Percentiles rank a stretch among this genome's conserved stretches.
These are phyloP conservation scores for Drosophila ironensis DNA, from an alignment of 1,140 invertebrate species.

Conservation along the genomic window DNA sequence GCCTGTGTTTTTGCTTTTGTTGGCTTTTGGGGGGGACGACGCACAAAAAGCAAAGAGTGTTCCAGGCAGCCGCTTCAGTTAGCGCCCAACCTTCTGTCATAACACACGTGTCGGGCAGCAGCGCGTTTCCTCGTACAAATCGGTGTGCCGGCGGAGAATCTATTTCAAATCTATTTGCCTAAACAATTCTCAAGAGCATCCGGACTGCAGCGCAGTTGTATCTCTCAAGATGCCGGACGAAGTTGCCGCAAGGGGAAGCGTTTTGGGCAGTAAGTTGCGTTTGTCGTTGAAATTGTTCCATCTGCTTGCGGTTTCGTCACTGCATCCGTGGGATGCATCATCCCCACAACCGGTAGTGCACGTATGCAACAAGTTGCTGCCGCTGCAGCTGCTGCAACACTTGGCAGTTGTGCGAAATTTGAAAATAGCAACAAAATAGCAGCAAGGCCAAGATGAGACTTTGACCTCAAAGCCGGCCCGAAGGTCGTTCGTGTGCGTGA, in stretches of 20 bases:
- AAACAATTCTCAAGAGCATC: conserved; percentile 34
- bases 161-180: conserved; percentile 10
- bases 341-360: background rate
- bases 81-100: conserved; percentile 54
- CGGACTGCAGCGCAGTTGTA: conserved; percentile 1
- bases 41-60: conserved; percentile 50
- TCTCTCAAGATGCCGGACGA: conserved; percentile 63
- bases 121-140: too few species aligned
- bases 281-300: background rate
- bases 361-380: conserved; percentile 66
- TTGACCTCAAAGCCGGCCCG: conserved; percentile 62
- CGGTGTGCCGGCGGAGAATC: conserved; percentile 1
- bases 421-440: background rate
- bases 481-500: conserved; percentile 62
- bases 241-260: conserved; percentile 71
- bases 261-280: conserved; percentile 79
- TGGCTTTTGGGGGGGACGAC: too few species aligned
- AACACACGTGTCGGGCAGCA: conserved; percentile 49
- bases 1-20: too few species aligned
- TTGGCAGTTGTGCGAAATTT: conserved; percentile 1
- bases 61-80: conserved; percentile 65
- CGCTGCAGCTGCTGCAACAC: conserved; percentile 14
- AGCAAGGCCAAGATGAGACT: conserved; percentile 15
- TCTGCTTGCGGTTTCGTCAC: conserved; percentile 32
- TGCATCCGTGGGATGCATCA: conserved; percentile 58